Conservation (phyloP, 2,113 vertebrate species). For the Xenopus tropicalis region DNA sequence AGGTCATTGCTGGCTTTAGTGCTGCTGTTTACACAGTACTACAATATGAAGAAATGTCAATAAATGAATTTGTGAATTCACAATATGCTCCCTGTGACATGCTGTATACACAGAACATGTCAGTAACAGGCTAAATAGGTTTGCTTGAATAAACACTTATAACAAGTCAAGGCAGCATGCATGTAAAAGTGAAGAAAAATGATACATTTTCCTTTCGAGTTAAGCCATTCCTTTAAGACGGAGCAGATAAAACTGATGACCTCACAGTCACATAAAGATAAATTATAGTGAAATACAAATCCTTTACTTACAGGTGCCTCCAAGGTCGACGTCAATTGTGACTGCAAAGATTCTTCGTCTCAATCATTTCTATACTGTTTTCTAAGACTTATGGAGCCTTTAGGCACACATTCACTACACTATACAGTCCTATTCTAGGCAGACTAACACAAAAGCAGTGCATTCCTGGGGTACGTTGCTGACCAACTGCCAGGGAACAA, state of each 20-base stretch:
- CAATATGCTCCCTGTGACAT: slow-evolving; percentile 23
- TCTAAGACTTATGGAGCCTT: background rate
- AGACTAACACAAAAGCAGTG: no score
- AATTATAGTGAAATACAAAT: background rate
- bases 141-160: slow-evolving; percentile 56
- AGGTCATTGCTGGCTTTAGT: slow-evolving; percentile 39
- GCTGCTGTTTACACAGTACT: slow-evolving; percentile 17
- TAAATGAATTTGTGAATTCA: slow-evolving; percentile 33
- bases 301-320: slow-evolving; percentile 28
- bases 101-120: slow-evolving; percentile 31
- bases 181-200: slow-evolving; percentile 49
- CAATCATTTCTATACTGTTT: slow-evolving; percentile 2
- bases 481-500: no score
- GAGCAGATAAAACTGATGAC: slow-evolving; percentile 45
- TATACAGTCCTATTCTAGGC: background rate
- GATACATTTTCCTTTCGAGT: slow-evolving; percentile 51
- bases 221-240: slow-evolving; percentile 51
- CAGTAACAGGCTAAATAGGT: slow-evolving; percentile 38
- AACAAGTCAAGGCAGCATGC: slow-evolving; percentile 47
- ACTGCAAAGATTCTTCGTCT: slow-evolving; percentile 20
- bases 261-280: slow-evolving; percentile 24
- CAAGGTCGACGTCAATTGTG: slow-evolving; percentile 6
- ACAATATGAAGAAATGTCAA: slow-evolving; percentile 36
- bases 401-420: background rate
- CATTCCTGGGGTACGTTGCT: no score